phyloP scores from a whole-genome alignment of 2,797 vertebrate genomes.

The Lithobates sylvaticus region DNA sequence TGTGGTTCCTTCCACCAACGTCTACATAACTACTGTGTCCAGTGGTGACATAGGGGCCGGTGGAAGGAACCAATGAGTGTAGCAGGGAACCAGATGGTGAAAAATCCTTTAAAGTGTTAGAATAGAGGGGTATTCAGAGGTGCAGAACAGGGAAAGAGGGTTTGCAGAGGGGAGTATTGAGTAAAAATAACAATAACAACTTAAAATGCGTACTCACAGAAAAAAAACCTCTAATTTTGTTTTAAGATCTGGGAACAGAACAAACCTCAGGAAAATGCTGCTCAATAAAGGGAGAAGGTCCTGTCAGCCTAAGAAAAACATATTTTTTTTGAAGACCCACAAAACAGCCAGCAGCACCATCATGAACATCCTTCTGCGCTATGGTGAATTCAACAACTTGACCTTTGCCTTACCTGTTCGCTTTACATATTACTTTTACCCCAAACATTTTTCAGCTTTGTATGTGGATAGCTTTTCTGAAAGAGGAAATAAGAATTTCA shows the following conservation, averaged over 20 bases:
- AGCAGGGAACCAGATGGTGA: too few relatives aligned
- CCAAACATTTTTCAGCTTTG: constrained; percentile 72
- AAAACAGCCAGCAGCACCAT: constrained; percentile 72
- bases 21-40: too few relatives aligned
- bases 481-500: constrained; percentile 64
- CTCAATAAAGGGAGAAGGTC: neutral
- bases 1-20: too few relatives aligned
- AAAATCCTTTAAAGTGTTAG: too few relatives aligned
- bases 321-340: constrained; percentile 80
- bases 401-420: constrained; percentile 81
- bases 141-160: too few relatives aligned
- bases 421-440: constrained; percentile 80
- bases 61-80: too few relatives aligned
- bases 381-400: constrained; percentile 81
- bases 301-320: constrained; percentile 77
- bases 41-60: too few relatives aligned
- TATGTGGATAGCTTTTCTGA: constrained; percentile 78
- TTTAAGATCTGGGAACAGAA: constrained; percentile 63
- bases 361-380: constrained; percentile 85
- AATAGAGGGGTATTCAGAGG: too few relatives aligned
- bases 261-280: constrained; percentile 67
- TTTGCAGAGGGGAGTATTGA: too few relatives aligned
- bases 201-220: neutral
- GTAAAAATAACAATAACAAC: constrained; percentile 42
- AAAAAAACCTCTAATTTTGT: constrained; percentile 40